Evolutionary conservation across 2,888 invertebrate genomes (phyloP), one percentile per base, ranked within the genome.

Genomic region (Lochmaea crataegi): DNA sequence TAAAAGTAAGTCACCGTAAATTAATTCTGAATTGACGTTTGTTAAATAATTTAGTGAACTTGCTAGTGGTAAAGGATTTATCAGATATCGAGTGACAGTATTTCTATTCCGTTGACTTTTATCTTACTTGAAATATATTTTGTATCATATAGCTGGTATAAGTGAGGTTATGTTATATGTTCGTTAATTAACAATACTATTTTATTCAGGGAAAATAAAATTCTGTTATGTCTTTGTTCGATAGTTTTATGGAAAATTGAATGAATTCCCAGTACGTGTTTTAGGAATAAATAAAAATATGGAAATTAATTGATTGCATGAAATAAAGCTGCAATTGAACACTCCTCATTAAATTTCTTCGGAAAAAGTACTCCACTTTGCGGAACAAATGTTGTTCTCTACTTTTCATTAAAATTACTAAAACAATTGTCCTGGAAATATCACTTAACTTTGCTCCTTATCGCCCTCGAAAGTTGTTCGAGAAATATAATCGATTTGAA

Each of bases 391-490:
- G 38, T 60, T 38, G 32, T 60, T 53, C 32, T 16, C n/a, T 11
- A 32, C 38, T 60, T 38, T 38, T 16, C n/a, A 60, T n/a, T 60
- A 38, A 38, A 60, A 60, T 60, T 32, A 11, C 60, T 32, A 60
- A 60, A 11, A 38, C 60, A 38, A 60, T 60, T 38, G 16, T 32
- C 12, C 16, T 14, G 32, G 16, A 60, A 60, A n/a, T 38, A 38
- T 60, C 60, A 38, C 32, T n/a, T 32, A 38, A 60, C 60, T 60
- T 38, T 38, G n/a, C 60, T 60, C 12, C 9, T 60, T 60, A 60
- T 6, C 32, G 14, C 38, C n/a, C 4, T 32, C 10, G 38, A 60
- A 60, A 16, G 60, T 38, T 32, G 32, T 60, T 60, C n/a, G 16
- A 38, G 60, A 60, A 38, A 60, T 38, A 38, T 38, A 38, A 32